A percentile compares a stretch with the other conserved stretches of the same genome.
Evolutionary conservation across 2,888 invertebrate genomes (phyloP).

Genomic region (Neocrepidodera transversa): DNA sequence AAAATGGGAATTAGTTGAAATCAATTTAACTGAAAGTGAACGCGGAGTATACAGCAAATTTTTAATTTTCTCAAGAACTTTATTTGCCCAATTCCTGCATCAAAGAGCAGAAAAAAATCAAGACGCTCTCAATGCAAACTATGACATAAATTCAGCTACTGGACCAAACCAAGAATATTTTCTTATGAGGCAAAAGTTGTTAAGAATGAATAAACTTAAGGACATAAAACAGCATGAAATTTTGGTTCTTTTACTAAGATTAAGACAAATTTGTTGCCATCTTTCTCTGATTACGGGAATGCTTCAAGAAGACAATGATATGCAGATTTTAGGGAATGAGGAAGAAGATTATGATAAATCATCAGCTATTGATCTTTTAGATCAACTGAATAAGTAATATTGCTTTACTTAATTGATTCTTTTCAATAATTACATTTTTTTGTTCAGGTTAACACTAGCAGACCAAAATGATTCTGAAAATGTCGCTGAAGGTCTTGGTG

Average conservation of each 20-base stretch:
- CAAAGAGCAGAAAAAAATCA: constrained; percentile 75
- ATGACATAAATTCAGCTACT: constrained; percentile 5
- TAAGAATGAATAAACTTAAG: constrained; percentile 64
- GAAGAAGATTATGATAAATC: constrained; percentile 39
- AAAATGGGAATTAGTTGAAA: constrained; percentile 64
- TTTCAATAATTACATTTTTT: background rate
- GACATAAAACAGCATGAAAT: constrained; percentile 68
- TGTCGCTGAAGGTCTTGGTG: constrained; percentile 14
- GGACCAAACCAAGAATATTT: constrained; percentile 61
- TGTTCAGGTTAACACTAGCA: constrained; percentile 7
- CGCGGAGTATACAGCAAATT: constrained; percentile 80
- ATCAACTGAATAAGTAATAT: constrained; percentile 70
- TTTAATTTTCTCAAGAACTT: constrained; percentile 73
- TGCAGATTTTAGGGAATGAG: constrained; percentile 26
- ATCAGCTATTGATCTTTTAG: constrained; percentile 67
- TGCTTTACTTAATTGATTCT: constrained; percentile 47
- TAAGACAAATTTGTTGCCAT: constrained; percentile 91
- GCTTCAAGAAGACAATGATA: constrained; percentile 24
- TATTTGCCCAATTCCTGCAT: constrained; percentile 79
- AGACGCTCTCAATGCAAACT: constrained; percentile 42
- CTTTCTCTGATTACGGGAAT: constrained; percentile 77
- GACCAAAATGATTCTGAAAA: background rate
- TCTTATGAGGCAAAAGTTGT: constrained; percentile 71
- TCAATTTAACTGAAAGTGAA: constrained; percentile 73
- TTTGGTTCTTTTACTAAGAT: constrained; percentile 80